Percentiles rank a stretch among this genome's conserved stretches.
These are phyloP conservation scores for Paelopatides confundens DNA, from an alignment of 53 echinoderm and acorn worm genomes.

Conservation along the genomic window DNA sequence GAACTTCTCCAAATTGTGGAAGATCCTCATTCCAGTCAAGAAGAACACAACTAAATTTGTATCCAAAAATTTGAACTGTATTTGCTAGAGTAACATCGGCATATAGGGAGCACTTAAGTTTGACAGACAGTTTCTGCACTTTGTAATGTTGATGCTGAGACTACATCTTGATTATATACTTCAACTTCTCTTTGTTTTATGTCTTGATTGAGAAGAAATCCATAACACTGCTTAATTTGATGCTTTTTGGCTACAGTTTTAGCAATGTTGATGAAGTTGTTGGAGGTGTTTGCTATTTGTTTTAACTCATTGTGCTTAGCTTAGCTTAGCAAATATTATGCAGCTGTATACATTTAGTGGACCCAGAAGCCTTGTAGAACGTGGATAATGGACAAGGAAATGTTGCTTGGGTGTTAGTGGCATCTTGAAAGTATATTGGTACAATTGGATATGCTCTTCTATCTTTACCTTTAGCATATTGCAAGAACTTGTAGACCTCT, in stretches of 20 bases:
- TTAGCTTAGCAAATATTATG: conserved; percentile 55
- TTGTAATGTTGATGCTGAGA: too few species aligned
- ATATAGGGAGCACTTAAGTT: too few species aligned
- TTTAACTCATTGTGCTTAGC: conserved; percentile 55
- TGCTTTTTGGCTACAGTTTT: conserved; percentile 49
- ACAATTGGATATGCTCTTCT: conserved; percentile 39
- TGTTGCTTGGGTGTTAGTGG: conserved; percentile 55
- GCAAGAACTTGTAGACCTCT: conserved; percentile 26
- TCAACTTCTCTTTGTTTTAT: conserved; percentile 14
- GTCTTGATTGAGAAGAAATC: not conserved
- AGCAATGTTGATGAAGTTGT: conserved; percentile 47
- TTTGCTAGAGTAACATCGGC: too few species aligned
- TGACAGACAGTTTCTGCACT: too few species aligned
- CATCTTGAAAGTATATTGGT: conserved; percentile 6
- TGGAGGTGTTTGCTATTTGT: conserved; percentile 12
- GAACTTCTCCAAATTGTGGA: too few species aligned
- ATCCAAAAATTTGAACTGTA: too few species aligned
- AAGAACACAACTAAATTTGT: too few species aligned
- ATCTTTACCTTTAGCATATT: conserved; percentile 42
- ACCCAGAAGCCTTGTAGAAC: conserved; percentile 17
- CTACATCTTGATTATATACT: too few species aligned
- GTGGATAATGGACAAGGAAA: conserved; percentile 47
- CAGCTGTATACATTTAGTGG: conserved; percentile 35
- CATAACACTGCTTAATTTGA: conserved; percentile 20
- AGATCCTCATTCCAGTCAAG: too few species aligned